These are phyloP conservation scores for Montipora foliosa DNA, from an alignment of 64 coral and sea anemone species.

Conservation along the genomic window DNA sequence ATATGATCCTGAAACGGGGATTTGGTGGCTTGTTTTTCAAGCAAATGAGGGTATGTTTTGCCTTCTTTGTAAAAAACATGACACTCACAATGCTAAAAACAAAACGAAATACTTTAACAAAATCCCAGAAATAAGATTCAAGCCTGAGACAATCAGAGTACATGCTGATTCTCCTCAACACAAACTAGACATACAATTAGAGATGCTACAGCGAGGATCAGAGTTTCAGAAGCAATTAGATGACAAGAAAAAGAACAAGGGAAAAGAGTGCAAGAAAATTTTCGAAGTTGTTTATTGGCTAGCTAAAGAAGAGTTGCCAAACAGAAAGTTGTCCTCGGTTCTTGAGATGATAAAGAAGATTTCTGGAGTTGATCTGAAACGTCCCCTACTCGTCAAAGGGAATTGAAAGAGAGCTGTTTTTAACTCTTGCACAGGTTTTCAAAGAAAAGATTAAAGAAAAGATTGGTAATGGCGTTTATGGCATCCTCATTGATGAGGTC, in stretches of 20 bases:
- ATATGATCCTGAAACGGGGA: slow-evolving; percentile 39
- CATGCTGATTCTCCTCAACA: slow-evolving; percentile 52
- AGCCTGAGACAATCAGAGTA: slow-evolving; percentile 34
- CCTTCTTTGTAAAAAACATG: slow-evolving; percentile 44
- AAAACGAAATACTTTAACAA: slow-evolving; percentile 20
- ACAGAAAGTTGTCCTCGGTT: slow-evolving; percentile 41
- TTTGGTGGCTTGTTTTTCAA: slow-evolving; percentile 49
- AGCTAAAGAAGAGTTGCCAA: slow-evolving; percentile 23
- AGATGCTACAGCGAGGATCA: slow-evolving; percentile 33
- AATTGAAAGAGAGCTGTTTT: slow-evolving; percentile 45
- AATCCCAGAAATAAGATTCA: slow-evolving; percentile 29
- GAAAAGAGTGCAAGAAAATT: slow-evolving; percentile 46
- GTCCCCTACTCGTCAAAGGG: slow-evolving; percentile 34
- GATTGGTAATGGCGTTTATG: slow-evolving; percentile 38
- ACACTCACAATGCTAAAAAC: slow-evolving; percentile 39
- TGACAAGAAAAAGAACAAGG: slow-evolving; percentile 44
- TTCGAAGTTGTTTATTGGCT: slow-evolving; percentile 52
- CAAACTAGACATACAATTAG: slow-evolving; percentile 45
- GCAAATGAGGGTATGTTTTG: slow-evolving; percentile 53
- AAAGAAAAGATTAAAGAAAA: slow-evolving; percentile 26
- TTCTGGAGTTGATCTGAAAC: slow-evolving; percentile 35
- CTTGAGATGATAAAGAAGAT: slow-evolving; percentile 43
- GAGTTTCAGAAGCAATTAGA: slow-evolving; percentile 47
- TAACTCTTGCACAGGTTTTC: slow-evolving; percentile 41
- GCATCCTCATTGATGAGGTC: slow-evolving; percentile 35